Conservation (phyloP, 2,797 vertebrate genomes). For the Buphagus erythrorhynchus region DNA sequence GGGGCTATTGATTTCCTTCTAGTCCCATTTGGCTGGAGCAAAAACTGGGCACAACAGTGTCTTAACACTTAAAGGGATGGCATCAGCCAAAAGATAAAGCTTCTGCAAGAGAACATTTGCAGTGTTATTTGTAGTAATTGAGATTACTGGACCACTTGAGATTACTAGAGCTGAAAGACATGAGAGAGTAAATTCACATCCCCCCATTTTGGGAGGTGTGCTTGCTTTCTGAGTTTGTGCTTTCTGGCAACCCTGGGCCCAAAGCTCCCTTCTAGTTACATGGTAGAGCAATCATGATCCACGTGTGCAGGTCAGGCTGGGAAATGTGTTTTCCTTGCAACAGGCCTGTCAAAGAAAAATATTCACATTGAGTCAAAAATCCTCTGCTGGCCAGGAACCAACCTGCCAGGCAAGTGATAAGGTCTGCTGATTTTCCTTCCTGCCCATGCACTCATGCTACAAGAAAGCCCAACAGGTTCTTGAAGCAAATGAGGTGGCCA, state of each 20-base stretch:
- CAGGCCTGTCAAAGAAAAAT: neutral
- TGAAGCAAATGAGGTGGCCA: fast-evolving
- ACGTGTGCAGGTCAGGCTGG: neutral
- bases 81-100: neutral
- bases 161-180: neutral
- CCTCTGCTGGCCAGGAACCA: neutral
- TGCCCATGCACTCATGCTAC: fast-evolving
- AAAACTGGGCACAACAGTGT: neutral
- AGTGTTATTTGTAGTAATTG: neutral
- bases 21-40: conserved; percentile 25
- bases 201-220: neutral
- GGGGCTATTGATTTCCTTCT: conserved; percentile 61
- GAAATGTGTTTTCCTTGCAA: neutral
- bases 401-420: neutral
- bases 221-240: neutral
- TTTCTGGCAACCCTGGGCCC: neutral
- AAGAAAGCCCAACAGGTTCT: neutral
- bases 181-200: neutral
- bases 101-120: neutral
- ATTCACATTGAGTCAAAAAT: neutral
- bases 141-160: neutral
- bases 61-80: neutral
- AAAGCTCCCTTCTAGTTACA: neutral
- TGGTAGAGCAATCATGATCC: neutral
- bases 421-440: neutral